Percentiles rank a stretch among this genome's conserved stretches.
Evolutionary conservation across 2,797 vertebrate genomes (phyloP).

Genomic region (Melanotaenia trifasciata): DNA sequence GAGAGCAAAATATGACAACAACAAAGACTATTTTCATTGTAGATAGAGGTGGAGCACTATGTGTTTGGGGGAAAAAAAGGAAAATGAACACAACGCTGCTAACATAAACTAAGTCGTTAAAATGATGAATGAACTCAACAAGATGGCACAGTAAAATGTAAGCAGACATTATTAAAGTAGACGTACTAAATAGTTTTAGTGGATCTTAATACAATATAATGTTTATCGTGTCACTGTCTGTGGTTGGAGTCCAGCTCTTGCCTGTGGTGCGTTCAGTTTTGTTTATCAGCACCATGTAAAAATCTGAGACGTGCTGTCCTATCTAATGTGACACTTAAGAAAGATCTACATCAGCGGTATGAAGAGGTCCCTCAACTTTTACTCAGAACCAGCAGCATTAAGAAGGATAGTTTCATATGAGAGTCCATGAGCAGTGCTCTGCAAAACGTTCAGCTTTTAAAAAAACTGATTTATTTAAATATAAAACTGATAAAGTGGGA

Average conservation of each 20-base stretch:
- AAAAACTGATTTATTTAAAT: neutral
- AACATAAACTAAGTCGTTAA: neutral
- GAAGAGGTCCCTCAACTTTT: slow-evolving; percentile 6
- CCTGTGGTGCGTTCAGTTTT: slow-evolving; percentile 13
- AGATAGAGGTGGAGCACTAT: too few species aligned
- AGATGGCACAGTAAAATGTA: neutral
- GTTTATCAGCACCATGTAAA: slow-evolving; percentile 33
- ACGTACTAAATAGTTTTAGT: neutral
- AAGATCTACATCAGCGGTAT: slow-evolving; percentile 18
- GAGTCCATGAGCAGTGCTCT: neutral
- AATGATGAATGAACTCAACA: neutral
- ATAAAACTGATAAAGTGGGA: too few species aligned
- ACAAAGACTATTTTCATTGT: neutral
- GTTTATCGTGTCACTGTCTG: neutral
- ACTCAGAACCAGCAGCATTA: neutral
- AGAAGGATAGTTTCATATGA: neutral
- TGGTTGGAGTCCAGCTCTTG: slow-evolving; percentile 6
- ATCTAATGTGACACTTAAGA: slow-evolving; percentile 49
- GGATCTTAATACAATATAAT: neutral
- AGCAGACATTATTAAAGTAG: neutral
- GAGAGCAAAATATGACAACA: neutral
- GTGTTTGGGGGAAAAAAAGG: neutral
- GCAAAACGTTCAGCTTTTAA: neutral
- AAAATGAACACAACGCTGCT: neutral
- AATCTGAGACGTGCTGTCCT: slow-evolving; percentile 25